Evolutionary conservation across 2,888 invertebrate species (phyloP).

Genomic region (Lasioglossum calceatum): DNA sequence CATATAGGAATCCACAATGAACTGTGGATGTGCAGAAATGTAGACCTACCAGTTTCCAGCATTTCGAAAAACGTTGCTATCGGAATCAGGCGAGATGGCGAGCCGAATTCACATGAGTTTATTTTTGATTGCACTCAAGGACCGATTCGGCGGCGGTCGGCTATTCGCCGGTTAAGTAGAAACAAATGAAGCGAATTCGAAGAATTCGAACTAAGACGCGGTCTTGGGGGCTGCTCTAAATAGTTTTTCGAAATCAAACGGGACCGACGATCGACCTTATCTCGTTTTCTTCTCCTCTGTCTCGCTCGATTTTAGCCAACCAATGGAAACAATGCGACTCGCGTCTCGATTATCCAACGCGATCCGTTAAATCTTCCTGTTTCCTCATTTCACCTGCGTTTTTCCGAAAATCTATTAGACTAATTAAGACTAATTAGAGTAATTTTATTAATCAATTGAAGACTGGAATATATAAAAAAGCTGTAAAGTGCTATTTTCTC

Average conservation of each 20-base stretch:
- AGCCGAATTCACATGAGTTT: constrained; percentile 54
- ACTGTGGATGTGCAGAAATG: not conserved
- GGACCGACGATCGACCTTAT: constrained; percentile 25
- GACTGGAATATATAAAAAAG: no score
- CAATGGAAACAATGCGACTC: not conserved
- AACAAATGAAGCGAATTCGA: constrained; percentile 65
- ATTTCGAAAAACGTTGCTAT: constrained; percentile 43
- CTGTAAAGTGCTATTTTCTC: no score
- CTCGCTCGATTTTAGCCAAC: constrained; percentile 23
- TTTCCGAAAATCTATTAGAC: not conserved
- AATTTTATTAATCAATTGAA: no score
- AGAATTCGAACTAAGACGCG: constrained; percentile 55
- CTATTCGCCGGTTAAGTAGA: constrained; percentile 58
- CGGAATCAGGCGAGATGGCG: constrained; percentile 24
- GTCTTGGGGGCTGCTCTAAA: constrained; percentile 51
- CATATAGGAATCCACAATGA: not conserved
- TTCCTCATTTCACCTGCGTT: not conserved
- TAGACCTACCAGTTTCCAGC: constrained; percentile 16
- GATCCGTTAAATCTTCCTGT: not conserved
- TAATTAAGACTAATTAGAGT: no score
- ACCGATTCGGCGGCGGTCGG: constrained; percentile 47
- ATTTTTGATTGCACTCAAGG: constrained; percentile 60
- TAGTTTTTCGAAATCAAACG: constrained; percentile 57
- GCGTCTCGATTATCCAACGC: not conserved
- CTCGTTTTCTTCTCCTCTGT: constrained; percentile 32